Evolutionary conservation across 1,140 invertebrate species (phyloP), one percentile per base, ranked within the genome.

Genomic region (Trissolcus basalis): DNA sequence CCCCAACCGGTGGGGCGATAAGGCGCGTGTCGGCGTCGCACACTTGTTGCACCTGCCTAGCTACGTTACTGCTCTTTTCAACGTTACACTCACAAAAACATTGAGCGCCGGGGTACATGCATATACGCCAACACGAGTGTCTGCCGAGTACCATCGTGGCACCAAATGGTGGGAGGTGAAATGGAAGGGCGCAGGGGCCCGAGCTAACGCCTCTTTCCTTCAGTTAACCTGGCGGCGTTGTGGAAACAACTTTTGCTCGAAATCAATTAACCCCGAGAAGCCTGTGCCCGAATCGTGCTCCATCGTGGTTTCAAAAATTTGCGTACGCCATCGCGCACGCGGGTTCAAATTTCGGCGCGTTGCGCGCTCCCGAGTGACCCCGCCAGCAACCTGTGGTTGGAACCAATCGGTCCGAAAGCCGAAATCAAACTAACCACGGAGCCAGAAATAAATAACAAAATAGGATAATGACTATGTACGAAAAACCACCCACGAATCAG

Each of bases 191-290:
- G 53, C 76, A 71, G 71, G 68, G 76, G 71, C 69, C 69, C 69
- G 72, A 78, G 80, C 79, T 80, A 78, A 81, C 79, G 80, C 77
- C 80, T 81, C 61, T 70, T 77, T 67, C 74, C 81, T 79, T 83
- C 82, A 82, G 83, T 84, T 79, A 86, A 87, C 82, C 85, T 85
- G 84, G 81, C 76, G 78, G 78, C 80, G 82, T 71, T 67, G 65
- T 63, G 49, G 56, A 64, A 45, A 65, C 53, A 71, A 71, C 61
- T 71, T 78, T 78, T 71, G 63, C 47, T 61, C 39, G 47, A 68
- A 72, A 77, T 64, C 27, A 67, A 51, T 39, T 14, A 50, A 54
- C 32, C n/a, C 36, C 50, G 48, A 51, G 15, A 65, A 71, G 45
- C 35, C 61, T 51, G 74, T 68, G 58, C 50, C 51, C 53, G 51